Conservation (phyloP, 2,797 vertebrate genomes). For the Psittacula echo region DNA sequence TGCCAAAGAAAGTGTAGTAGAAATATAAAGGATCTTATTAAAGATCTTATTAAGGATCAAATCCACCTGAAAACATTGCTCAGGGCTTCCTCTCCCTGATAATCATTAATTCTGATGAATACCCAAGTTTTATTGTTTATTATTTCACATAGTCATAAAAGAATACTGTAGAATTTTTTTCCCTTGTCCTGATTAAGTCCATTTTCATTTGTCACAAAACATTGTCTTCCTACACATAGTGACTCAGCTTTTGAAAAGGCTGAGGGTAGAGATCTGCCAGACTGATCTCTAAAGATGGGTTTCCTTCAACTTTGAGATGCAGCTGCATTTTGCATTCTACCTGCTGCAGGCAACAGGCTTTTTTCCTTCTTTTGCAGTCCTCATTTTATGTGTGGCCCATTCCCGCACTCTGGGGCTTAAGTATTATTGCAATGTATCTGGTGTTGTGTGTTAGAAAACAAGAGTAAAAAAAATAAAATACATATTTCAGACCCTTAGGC, state of each 20-base stretch:
- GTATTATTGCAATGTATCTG: neutral
- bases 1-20: neutral
- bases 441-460: neutral
- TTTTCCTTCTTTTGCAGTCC: neutral
- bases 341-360: neutral
- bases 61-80: neutral
- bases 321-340: neutral
- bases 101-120: neutral
- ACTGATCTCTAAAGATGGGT: neutral
- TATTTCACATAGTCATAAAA: neutral
- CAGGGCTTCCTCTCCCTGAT: neutral
- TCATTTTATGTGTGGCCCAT: neutral
- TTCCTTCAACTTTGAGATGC: neutral
- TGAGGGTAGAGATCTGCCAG: neutral
- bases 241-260: conserved; percentile 33
- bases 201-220: conserved; percentile 23
- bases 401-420: neutral
- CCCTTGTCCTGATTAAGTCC: neutral
- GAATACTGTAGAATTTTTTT: neutral
- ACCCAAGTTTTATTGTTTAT: neutral
- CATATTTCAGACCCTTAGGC: neutral
- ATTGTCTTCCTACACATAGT: neutral
- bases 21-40: neutral
- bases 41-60: neutral
- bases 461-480: neutral